phyloP scores from a whole-genome alignment of 2,888 invertebrate genomes.

The Andrena hattorfiana region DNA sequence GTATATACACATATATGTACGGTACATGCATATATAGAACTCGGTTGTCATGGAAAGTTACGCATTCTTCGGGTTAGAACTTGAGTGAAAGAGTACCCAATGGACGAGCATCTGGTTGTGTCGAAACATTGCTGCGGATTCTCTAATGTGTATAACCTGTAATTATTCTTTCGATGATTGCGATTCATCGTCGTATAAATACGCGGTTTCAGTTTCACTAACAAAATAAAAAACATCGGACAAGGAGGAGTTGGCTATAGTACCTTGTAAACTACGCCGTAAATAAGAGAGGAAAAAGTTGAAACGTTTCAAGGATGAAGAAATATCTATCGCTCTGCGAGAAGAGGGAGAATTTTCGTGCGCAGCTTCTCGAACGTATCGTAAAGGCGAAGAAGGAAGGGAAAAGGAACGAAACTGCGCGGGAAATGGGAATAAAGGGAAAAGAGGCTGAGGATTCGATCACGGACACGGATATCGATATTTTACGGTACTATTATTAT shows the following conservation, averaged over 20 bases:
- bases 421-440: not conserved
- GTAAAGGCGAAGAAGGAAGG: slow-evolving; percentile 64
- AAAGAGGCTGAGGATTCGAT: slow-evolving; percentile 75
- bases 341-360: slow-evolving; percentile 52
- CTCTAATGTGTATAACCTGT: too few species aligned
- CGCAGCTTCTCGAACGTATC: slow-evolving; percentile 23
- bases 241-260: too few species aligned
- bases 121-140: too few species aligned
- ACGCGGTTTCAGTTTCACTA: too few species aligned
- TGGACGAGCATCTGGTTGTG: not conserved
- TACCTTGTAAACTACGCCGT: not conserved
- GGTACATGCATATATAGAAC: not conserved
- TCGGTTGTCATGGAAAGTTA: slow-evolving; percentile 44
- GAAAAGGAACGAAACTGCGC: not conserved
- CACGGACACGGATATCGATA: slow-evolving; percentile 88
- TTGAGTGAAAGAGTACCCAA: not conserved
- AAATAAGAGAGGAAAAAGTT: not conserved
- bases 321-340: slow-evolving; percentile 40
- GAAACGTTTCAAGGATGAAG: not conserved
- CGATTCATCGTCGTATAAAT: too few species aligned
- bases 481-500: slow-evolving; percentile 95
- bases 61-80: not conserved
- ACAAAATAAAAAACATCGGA: too few species aligned
- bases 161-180: too few species aligned
- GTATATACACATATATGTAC: too few species aligned